These are phyloP conservation scores for Gymnoscopelus braueri DNA, from an alignment of 2,797 vertebrate species.

Conservation along the genomic window DNA sequence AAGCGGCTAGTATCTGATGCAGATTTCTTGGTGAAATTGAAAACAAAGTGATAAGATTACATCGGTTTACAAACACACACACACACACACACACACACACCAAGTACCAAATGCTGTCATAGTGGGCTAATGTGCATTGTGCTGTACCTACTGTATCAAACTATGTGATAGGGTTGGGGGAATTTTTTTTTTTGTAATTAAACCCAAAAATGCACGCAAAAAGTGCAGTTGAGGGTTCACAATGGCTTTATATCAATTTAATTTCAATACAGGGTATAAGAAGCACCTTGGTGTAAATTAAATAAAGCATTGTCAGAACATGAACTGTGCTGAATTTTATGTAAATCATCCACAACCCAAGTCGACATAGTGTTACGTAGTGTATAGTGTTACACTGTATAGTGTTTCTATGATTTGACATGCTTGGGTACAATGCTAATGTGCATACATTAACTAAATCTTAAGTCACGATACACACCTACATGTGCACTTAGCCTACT, in stretches of 20 bases:
- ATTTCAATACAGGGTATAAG: too few species aligned
- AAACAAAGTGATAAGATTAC: conserved; percentile 4
- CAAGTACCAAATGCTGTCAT: conserved; percentile 14
- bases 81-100: too few species aligned
- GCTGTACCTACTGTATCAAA: too few species aligned
- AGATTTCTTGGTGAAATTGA: conserved; percentile 26
- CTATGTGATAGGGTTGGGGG: background rate
- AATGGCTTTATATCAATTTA: too few species aligned
- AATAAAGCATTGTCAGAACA: too few species aligned
- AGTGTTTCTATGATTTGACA: background rate
- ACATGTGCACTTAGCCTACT: background rate
- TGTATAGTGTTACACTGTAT: too few species aligned
- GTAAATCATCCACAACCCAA: background rate
- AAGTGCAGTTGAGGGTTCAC: too few species aligned
- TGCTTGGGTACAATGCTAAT: background rate
- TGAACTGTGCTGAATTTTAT: background rate
- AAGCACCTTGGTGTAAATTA: too few species aligned
- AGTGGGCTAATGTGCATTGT: background rate
- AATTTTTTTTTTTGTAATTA: background rate
- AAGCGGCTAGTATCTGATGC: background rate
- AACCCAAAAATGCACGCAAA: background rate
- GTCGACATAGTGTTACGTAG: too few species aligned
- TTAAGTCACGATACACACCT: background rate
- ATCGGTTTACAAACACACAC: background rate
- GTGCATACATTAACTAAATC: too few species aligned